phyloP scores from a whole-genome alignment of 2,113 vertebrate genomes.

The Phoenicopterus ruber region DNA sequence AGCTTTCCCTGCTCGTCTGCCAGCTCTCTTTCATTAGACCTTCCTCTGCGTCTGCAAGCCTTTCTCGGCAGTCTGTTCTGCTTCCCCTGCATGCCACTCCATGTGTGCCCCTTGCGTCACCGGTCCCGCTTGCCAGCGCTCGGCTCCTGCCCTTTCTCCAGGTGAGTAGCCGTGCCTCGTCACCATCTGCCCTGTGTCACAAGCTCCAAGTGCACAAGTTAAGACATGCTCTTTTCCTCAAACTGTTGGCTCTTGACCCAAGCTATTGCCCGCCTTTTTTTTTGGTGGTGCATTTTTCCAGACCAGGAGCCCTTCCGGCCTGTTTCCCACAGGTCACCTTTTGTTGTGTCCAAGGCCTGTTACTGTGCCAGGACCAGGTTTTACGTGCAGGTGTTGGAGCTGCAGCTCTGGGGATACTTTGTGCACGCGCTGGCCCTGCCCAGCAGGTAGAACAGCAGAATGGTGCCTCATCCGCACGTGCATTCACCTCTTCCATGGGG shows the following conservation, averaged over 20 bases:
- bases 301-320: neutral
- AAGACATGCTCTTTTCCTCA: neutral
- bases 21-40: conserved; percentile 11
- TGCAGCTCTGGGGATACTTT: neutral
- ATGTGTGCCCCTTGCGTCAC: neutral
- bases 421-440: neutral
- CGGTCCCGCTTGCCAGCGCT: accelerated
- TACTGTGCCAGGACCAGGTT: neutral
- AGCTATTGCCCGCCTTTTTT: neutral
- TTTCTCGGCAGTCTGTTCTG: neutral
- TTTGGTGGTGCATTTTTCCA: neutral
- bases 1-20: conserved; percentile 7
- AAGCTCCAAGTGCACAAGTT: neutral
- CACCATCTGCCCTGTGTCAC: neutral
- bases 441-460: neutral
- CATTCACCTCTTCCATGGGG: neutral
- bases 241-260: neutral
- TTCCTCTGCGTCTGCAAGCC: neutral
- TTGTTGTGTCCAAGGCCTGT: neutral
- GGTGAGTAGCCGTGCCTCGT: neutral
- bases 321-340: neutral
- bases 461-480: neutral
- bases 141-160: neutral
- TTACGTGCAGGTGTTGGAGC: neutral
- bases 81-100: neutral